These are phyloP conservation scores for Beaufortia kweichowensis DNA, from an alignment of 2,113 vertebrate genomes.

Conservation along the genomic window DNA sequence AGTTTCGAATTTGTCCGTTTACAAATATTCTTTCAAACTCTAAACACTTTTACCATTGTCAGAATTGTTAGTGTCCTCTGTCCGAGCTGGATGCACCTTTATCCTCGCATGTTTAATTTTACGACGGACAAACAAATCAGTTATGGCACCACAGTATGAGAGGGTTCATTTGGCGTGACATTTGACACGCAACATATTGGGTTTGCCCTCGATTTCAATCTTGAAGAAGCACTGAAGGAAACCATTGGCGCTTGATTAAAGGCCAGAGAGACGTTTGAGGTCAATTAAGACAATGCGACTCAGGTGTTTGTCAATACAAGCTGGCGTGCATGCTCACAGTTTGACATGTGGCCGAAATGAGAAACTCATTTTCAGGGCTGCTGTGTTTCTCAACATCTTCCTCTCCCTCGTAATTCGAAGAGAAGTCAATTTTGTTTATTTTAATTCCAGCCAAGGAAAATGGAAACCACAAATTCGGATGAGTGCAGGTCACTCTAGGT, in stretches of 20 bases:
- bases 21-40: not conserved
- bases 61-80: not conserved
- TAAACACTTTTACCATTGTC: not conserved
- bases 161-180: not conserved
- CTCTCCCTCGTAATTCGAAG: not conserved
- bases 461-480: not conserved
- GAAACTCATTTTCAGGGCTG: not conserved
- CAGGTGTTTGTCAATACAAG: constrained; percentile 1
- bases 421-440: not conserved
- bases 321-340: not conserved
- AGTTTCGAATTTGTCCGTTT: not conserved
- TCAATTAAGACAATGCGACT: not conserved
- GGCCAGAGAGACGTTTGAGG: constrained; percentile 6
- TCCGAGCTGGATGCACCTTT: not conserved
- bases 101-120: not conserved
- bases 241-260: not conserved
- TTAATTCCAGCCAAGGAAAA: not conserved
- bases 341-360: not conserved
- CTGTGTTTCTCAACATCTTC: not conserved
- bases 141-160: not conserved
- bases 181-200: constrained; percentile 6
- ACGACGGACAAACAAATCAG: not conserved
- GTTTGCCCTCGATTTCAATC: not conserved
- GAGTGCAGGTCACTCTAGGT: not conserved
- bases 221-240: not conserved